Evolutionary conservation across 92 coral and sea anemone species (phyloP), one percentile per base, ranked within the genome.

Genomic region (Epizoanthus illoricatus): DNA sequence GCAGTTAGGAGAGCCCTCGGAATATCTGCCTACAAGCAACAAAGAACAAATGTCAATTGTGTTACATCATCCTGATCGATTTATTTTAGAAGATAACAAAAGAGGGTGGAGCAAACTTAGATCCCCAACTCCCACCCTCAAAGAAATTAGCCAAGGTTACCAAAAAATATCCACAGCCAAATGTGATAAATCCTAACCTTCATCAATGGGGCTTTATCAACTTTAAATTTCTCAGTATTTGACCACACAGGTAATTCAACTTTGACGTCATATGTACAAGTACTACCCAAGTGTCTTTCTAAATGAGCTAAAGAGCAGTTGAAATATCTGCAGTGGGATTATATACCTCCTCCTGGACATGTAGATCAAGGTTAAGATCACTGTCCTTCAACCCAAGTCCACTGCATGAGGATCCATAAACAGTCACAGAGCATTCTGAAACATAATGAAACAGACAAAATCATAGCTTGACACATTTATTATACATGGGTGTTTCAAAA

Each of bases 351-450:
- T 89, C 91, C 59, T 90, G 92, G 59, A 93, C 89, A 74, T 80
- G 79, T 43, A 95, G 86, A 65, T 93, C 97, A 65, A 95, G 87
- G 76, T 95, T 95, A 9, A 95, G 72, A 56, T 93, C 98, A 83
- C 98, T 93, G 18, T 85, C 87, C 84, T 95, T 93, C 85, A 95
- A 78, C 54, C 98, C 98, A 93, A 93, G 90, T 33, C 96, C 86
- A 69, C 92, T 87, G 24, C 85, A 47, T 36, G 98, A 95, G 0
- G 98, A 95, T 19, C 98, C 98, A 85, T 89, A 93, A 75, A 88
- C 42, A 43, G 84, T 69, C 15, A 95, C 89, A 33, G 92, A 72
- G 59, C 94, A 85, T 19, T 89, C 98, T 95, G 82, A 67, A 80
- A 6, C 57, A 18, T 0, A 23, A 21, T 10, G 60, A 0, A 52